These are phyloP conservation scores for Patella pellucida DNA, from an alignment of 2,888 invertebrate species.

Conservation along the genomic window DNA sequence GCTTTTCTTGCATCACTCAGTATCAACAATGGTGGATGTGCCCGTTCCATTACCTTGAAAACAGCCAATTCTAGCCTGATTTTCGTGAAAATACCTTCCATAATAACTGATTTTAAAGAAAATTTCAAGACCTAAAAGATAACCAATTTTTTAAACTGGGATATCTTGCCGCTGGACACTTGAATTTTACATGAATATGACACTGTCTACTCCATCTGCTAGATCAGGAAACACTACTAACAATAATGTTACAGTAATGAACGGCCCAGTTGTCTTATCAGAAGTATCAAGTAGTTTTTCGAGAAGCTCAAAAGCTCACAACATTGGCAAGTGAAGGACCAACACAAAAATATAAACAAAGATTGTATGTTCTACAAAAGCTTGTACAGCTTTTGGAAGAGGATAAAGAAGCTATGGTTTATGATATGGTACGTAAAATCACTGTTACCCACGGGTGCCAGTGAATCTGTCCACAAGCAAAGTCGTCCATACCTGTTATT, in stretches of 20 bases:
- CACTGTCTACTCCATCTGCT: neutral
- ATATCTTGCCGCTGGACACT: constrained; percentile 13
- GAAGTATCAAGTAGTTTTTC: neutral
- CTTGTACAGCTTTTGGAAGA: neutral
- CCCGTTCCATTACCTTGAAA: too few species aligned
- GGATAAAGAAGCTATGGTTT: neutral
- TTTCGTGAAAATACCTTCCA: too few species aligned
- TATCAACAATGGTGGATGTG: too few species aligned
- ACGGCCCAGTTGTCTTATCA: neutral
- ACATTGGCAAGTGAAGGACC: neutral
- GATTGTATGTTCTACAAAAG: neutral
- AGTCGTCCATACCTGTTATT: too few species aligned
- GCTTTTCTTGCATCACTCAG: too few species aligned
- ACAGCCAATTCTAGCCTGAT: too few species aligned
- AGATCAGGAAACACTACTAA: neutral
- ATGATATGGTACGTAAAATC: too few species aligned
- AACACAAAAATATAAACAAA: neutral
- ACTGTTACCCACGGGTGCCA: too few species aligned
- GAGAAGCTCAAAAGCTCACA: neutral
- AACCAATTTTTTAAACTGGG: neutral
- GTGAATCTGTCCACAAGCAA: too few species aligned
- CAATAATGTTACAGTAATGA: neutral
- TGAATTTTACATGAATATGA: neutral
- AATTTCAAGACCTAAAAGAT: too few species aligned
- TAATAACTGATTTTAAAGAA: too few species aligned